Evolutionary conservation across 2,797 vertebrate species (phyloP).

Genomic region (Catharus ustulatus): DNA sequence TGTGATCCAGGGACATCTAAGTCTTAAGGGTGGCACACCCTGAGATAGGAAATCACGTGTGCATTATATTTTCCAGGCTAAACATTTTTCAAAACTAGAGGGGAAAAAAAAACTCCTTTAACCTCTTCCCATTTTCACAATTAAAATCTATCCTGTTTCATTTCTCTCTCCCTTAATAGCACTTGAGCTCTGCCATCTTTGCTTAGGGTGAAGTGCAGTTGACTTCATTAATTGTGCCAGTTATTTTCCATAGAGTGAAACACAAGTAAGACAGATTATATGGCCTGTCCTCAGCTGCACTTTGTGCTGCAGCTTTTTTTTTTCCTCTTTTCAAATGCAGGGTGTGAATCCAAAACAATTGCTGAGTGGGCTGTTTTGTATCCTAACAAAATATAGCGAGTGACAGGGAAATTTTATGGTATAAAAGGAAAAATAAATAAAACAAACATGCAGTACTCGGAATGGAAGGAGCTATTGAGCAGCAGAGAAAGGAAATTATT

Average conservation of each 20-base stretch:
- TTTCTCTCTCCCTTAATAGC: neutral
- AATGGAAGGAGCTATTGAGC: neutral
- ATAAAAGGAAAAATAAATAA: constrained; percentile 59
- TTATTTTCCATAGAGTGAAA: constrained; percentile 58
- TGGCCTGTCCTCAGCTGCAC: constrained; percentile 58
- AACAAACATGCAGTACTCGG: constrained; percentile 21
- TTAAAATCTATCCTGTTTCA: neutral
- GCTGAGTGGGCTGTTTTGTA: constrained; percentile 46
- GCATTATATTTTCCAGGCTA: neutral
- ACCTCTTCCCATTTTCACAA: neutral
- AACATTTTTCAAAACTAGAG: neutral
- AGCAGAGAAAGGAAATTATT: neutral
- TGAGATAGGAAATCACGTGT: neutral
- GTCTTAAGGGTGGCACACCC: neutral
- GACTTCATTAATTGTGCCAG: constrained; percentile 35
- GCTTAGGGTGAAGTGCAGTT: constrained; percentile 39
- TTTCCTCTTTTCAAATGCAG: constrained; percentile 22
- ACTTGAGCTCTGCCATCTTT: constrained; percentile 30
- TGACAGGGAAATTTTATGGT: constrained; percentile 35
- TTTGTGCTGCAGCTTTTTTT: neutral
- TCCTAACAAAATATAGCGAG: constrained; percentile 52
- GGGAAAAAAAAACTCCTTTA: neutral
- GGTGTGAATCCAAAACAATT: constrained; percentile 55
- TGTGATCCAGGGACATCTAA: neutral
- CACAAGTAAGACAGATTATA: constrained; percentile 18